Evolutionary conservation across 2,888 invertebrate species (phyloP), one percentile per base, ranked within the genome.

Genomic region (Chorisops tibialis): DNA sequence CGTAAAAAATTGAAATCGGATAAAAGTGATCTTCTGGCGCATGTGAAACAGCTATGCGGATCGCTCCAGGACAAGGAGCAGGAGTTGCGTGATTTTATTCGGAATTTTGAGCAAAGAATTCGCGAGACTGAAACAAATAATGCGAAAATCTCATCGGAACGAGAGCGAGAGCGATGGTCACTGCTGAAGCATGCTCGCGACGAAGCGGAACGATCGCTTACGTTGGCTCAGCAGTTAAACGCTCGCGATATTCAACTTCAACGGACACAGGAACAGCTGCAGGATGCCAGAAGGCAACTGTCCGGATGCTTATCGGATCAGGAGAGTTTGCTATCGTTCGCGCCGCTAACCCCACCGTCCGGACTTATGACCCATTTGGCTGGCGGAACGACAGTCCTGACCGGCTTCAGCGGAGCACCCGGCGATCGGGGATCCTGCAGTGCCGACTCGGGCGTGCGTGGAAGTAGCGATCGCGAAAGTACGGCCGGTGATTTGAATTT

Each of bases 11-110:
- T 96, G 74, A 93, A 94, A 80, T 90, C 92, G 12, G 96, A 96
- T 80, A 95, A 95, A 80, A 90, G 91, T 74, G 96, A 96, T 79
- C 83, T 96, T 67, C 81, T 96, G 69, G 91, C 89, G 74, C 95
- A 96, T 81, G 95, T 96, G 87, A 94, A 94, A 77, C 94, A 96
- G 74, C 83, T 96, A 63, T 96, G 96, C 77, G 87, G 89, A 61
- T 94, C 95, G 7, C 82, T 96, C 65, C 96, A 96, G 79, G 94
- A 95, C 76, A 96, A 96, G 79, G 96, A 96, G 75, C 89, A 91
- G 71, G 95, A 96, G 77, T 81, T 96, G 63, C 82, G 95, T 63
- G 95, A 96, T 79, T 96, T 96, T 75, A 95, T 96, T 73, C 84
- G 94, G 69, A 94, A 92, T 80, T 96, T 93, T 79, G 96, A 96